These are phyloP conservation scores for Hemichromis elongatus DNA, from an alignment of 2,113 vertebrate species.

Conservation along the genomic window DNA sequence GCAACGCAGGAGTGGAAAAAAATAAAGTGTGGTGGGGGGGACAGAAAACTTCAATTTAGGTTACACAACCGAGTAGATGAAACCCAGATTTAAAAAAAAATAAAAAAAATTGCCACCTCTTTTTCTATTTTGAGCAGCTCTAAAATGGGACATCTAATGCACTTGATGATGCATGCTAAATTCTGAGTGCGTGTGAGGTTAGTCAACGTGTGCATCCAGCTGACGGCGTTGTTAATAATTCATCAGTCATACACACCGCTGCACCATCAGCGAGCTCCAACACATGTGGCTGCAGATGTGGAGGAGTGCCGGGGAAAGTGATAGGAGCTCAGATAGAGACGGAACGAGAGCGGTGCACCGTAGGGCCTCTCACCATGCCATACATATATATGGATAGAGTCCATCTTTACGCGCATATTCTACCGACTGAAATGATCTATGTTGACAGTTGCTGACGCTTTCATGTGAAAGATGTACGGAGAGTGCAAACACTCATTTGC, in stretches of 20 bases:
- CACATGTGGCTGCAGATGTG: neutral
- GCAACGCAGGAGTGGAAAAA: neutral
- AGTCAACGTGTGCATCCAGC: constrained; percentile 16
- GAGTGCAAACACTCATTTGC: constrained; percentile 1
- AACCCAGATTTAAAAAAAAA: constrained; percentile 5
- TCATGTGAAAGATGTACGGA: constrained; percentile 26
- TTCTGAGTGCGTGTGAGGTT: constrained; percentile 42
- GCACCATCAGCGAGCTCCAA: neutral
- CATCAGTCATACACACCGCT: constrained; percentile 28
- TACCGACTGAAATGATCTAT: neutral
- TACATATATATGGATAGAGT: neutral
- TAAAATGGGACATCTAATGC: constrained; percentile 36
- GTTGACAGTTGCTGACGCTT: constrained; percentile 18
- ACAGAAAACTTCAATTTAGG: neutral
- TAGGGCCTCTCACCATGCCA: neutral
- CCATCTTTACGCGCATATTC: neutral
- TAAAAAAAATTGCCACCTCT: neutral
- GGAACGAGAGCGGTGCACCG: neutral
- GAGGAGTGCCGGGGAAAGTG: neutral
- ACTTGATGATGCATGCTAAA: constrained; percentile 50
- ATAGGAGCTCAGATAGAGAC: neutral
- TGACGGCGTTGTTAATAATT: constrained; percentile 46
- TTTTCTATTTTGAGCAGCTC: constrained; percentile 46
- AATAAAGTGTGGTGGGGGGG: neutral
- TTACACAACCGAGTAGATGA: constrained; percentile 41